These are phyloP conservation scores for Cloeon dipterum DNA, from an alignment of 2,888 invertebrate genomes.

Conservation along the genomic window DNA sequence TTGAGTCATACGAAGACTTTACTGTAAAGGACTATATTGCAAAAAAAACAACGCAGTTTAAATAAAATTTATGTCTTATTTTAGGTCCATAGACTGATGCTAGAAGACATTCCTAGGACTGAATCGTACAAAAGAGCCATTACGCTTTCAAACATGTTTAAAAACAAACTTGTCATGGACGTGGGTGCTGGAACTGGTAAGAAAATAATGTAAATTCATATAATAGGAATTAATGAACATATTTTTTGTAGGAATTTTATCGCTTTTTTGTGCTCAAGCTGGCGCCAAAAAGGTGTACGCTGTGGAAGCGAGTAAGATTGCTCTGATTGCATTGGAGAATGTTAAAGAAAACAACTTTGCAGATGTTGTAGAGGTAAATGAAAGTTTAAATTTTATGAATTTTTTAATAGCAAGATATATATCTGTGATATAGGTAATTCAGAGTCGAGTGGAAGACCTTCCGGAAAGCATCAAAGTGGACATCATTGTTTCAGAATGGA, in stretches of 20 bases:
- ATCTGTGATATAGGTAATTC: slow-evolving; percentile 45
- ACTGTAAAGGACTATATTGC: slow-evolving; percentile 1
- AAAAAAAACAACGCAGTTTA: not conserved
- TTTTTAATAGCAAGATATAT: too few relatives aligned
- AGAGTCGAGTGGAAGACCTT: slow-evolving; percentile 55
- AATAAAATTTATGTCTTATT: slow-evolving; percentile 8
- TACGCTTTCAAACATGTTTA: slow-evolving; percentile 36
- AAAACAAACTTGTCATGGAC: slow-evolving; percentile 61
- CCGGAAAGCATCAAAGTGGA: slow-evolving; percentile 49
- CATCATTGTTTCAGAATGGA: slow-evolving; percentile 89
- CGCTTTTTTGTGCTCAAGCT: slow-evolving; percentile 70
- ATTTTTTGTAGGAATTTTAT: slow-evolving; percentile 55
- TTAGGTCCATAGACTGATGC: slow-evolving; percentile 60
- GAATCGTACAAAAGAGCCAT: slow-evolving; percentile 64
- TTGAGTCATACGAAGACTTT: slow-evolving; percentile 41
- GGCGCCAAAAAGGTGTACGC: slow-evolving; percentile 77
- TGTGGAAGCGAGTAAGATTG: slow-evolving; percentile 55
- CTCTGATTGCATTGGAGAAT: slow-evolving; percentile 35
- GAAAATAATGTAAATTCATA: not conserved
- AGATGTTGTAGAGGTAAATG: slow-evolving; percentile 34
- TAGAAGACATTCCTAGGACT: slow-evolving; percentile 51
- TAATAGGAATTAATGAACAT: not conserved
- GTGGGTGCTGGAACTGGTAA: slow-evolving; percentile 59
- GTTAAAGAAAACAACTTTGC: slow-evolving; percentile 45
- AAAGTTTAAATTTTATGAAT: not conserved